Percentiles rank a stretch among this genome's conserved stretches.
These are phyloP conservation scores for Amblyopsis rosae DNA, from an alignment of 2,113 vertebrate genomes.

Conservation along the genomic window DNA sequence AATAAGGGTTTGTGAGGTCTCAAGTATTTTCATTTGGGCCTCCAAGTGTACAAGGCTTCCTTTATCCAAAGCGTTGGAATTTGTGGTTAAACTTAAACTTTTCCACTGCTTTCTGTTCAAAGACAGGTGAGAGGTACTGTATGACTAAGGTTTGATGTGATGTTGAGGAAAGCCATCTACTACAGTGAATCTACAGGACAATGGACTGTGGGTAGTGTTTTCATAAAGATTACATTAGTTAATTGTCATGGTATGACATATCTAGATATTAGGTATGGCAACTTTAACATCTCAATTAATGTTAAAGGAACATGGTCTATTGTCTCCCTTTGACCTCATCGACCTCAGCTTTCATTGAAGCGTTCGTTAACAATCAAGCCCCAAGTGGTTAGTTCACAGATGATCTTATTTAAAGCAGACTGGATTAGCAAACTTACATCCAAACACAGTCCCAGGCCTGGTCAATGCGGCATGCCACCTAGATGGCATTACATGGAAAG, in stretches of 20 bases:
- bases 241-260: not conserved
- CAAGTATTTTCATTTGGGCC: conserved; percentile 52
- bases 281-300: not conserved
- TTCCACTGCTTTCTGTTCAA: conserved; percentile 8
- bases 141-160: conserved; percentile 12
- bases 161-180: conserved; percentile 2
- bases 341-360: conserved; percentile 23
- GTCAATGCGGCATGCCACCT: conserved; percentile 28
- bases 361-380: conserved; percentile 24
- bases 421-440: conserved; percentile 19
- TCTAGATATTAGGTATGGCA: not conserved
- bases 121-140: conserved; percentile 30
- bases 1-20: conserved; percentile 52
- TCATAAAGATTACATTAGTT: conserved; percentile 20
- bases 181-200: conserved; percentile 15
- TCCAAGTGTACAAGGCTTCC: conserved; percentile 48
- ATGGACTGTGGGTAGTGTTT: conserved; percentile 29
- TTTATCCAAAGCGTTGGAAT: conserved; percentile 38
- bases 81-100: conserved; percentile 23
- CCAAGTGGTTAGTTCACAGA: conserved; percentile 14
- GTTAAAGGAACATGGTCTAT: conserved; percentile 12
- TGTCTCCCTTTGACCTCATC: conserved; percentile 24
- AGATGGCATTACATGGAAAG: conserved; percentile 28
- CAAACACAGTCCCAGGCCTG: conserved; percentile 12
- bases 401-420: conserved; percentile 33